phyloP scores from a whole-genome alignment of 2,797 vertebrate species.

The Sebastes hubbsi region DNA sequence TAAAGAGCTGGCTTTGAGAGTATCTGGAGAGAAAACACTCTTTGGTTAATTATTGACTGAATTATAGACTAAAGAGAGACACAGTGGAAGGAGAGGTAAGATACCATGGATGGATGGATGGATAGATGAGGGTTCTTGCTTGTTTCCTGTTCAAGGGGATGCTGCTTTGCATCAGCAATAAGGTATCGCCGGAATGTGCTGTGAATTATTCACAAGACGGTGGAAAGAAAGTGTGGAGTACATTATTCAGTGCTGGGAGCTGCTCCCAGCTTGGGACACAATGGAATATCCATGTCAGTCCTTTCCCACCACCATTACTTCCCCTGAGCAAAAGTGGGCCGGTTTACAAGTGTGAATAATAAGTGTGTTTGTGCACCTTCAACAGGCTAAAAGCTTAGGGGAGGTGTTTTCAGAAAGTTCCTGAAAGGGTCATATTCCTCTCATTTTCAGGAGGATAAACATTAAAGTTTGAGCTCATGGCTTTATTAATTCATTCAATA shows the following conservation, averaged over 20 bases:
- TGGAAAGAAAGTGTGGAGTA: constrained; percentile 36
- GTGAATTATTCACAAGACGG: constrained; percentile 64
- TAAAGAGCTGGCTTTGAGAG: constrained; percentile 21
- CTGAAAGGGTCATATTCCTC: background rate
- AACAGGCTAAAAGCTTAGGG: background rate
- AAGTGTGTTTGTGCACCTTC: background rate
- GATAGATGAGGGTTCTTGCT: background rate
- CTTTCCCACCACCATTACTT: constrained; percentile 4
- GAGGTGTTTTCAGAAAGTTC: background rate
- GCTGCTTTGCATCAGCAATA: constrained; percentile 36
- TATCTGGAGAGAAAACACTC: background rate
- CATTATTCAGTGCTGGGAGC: constrained; percentile 64
- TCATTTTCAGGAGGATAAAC: background rate
- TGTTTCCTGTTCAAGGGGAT: constrained; percentile 9
- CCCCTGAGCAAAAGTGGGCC: background rate
- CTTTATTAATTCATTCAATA: background rate
- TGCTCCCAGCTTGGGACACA: constrained; percentile 38
- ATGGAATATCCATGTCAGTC: constrained; percentile 50
- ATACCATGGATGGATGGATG: background rate
- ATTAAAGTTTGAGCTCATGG: background rate
- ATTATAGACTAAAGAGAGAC: background rate
- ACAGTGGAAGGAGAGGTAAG: background rate
- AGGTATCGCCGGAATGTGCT: constrained; percentile 39
- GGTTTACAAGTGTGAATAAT: constrained; percentile 7
- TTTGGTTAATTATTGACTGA: constrained; percentile 27